Percentiles rank a stretch among this genome's conserved stretches.
These are phyloP conservation scores for Ceramica pisi DNA, from an alignment of 2,888 invertebrate species.

Conservation along the genomic window DNA sequence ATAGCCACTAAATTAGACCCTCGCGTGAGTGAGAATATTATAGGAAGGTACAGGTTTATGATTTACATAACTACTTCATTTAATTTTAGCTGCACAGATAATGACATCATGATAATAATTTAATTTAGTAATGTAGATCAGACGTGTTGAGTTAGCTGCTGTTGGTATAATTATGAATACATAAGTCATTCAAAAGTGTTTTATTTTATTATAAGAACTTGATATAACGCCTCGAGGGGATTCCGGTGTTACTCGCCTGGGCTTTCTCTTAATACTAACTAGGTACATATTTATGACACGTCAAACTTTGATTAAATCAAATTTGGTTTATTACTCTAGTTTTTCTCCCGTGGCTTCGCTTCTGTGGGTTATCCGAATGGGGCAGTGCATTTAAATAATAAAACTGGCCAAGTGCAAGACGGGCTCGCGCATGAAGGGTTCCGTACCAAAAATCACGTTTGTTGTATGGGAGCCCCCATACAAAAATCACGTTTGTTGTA, in stretches of 20 bases:
- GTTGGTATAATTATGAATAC: constrained; percentile 34
- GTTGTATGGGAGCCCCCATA: too few relatives aligned
- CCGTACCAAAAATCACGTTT: too few relatives aligned
- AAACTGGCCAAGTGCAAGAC: too few relatives aligned
- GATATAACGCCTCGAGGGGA: constrained; percentile 41
- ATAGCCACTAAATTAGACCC: constrained; percentile 42
- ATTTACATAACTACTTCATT: constrained; percentile 54
- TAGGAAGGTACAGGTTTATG: constrained; percentile 35
- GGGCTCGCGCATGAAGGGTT: too few relatives aligned
- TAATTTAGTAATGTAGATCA: constrained; percentile 36
- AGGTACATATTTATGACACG: background rate
- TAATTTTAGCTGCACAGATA: constrained; percentile 34
- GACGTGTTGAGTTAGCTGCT: constrained; percentile 3
- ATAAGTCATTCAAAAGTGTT: constrained; percentile 26
- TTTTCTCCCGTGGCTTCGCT: background rate
- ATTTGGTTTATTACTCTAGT: background rate
- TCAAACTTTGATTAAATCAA: background rate
- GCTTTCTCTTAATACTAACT: constrained; percentile 29
- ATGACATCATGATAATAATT: constrained; percentile 51
- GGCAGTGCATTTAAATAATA: too few relatives aligned
- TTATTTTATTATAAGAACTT: constrained; percentile 24
- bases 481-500: too few relatives aligned
- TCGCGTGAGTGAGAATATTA: constrained; percentile 52
- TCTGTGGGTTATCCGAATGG: too few relatives aligned
- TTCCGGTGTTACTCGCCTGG: constrained; percentile 19